Evolutionary conservation across 2,888 invertebrate species (phyloP).

Genomic region (Leptura quadrifasciata): DNA sequence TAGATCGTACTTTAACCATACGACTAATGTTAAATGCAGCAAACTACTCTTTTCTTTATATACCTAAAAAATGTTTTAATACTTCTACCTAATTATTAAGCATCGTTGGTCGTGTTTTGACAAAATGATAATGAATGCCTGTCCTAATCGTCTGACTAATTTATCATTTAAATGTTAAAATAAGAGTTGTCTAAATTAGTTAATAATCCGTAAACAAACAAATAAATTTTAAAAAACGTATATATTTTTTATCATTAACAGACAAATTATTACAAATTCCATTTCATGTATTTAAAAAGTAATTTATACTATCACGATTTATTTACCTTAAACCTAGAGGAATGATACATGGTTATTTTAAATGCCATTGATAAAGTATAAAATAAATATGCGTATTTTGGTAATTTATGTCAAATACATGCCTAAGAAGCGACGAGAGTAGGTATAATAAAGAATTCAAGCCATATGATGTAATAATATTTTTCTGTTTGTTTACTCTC

Average conservation of each 20-base stretch:
- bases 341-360: constrained; percentile 22
- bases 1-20: too few species aligned
- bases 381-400: background rate
- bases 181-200: constrained; percentile 2
- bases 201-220: background rate
- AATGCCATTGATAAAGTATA: background rate
- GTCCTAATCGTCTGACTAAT: background rate
- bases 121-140: background rate
- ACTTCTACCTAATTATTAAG: background rate
- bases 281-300: constrained; percentile 32
- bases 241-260: constrained; percentile 17
- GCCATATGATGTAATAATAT: background rate
- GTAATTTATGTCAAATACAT: background rate
- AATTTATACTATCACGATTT: constrained; percentile 30
- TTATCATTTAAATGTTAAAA: background rate
- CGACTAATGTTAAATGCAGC: too few species aligned
- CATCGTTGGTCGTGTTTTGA: background rate
- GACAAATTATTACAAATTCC: constrained; percentile 31
- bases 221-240: constrained; percentile 17
- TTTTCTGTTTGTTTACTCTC: background rate
- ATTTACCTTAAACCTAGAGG: background rate
- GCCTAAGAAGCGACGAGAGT: too few species aligned
- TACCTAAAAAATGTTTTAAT: background rate
- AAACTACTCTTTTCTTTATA: too few species aligned
- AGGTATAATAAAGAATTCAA: background rate